Percentiles rank a stretch among this genome's conserved stretches.
These are phyloP conservation scores for Microchirus variegatus DNA, from an alignment of 2,797 vertebrate species.

Conservation along the genomic window DNA sequence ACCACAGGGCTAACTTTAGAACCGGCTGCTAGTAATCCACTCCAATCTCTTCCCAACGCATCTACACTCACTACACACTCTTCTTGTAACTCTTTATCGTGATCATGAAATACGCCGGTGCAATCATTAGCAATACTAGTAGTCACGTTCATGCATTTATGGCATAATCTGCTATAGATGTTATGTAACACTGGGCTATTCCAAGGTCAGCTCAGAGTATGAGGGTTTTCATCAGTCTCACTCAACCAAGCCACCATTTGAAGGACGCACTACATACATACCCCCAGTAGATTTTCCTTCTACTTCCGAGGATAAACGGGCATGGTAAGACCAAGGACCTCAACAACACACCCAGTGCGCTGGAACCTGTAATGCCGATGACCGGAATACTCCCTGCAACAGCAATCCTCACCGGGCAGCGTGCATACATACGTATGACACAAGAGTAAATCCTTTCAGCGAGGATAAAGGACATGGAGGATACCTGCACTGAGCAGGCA, in stretches of 20 bases:
- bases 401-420: constrained; percentile 23
- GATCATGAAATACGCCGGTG: constrained; percentile 2
- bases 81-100: not conserved
- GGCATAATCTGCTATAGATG: constrained; percentile 18
- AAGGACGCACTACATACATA: constrained; percentile 62
- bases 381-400: constrained; percentile 4
- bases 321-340: constrained; percentile 47
- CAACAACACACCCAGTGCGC: constrained; percentile 58
- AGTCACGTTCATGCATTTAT: constrained; percentile 30
- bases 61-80: constrained; percentile 1
- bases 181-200: constrained; percentile 41
- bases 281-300: constrained; percentile 61
- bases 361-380: constrained; percentile 15
- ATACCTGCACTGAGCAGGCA: constrained; percentile 26
- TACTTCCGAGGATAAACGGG: constrained; percentile 57
- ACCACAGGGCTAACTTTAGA: constrained; percentile 64
- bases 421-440: constrained; percentile 24
- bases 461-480: constrained; percentile 62
- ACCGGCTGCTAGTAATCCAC: constrained; percentile 61
- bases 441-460: constrained; percentile 72
- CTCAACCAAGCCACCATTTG: constrained; percentile 7
- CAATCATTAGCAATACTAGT: constrained; percentile 13
- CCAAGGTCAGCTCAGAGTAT: constrained; percentile 23
- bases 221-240: constrained; percentile 12
- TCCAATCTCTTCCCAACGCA: constrained; percentile 56